A percentile compares a stretch with the other conserved stretches of the same genome.
phyloP scores from a whole-genome alignment of 2,888 invertebrate species.

The Hymenopus coronatus region DNA sequence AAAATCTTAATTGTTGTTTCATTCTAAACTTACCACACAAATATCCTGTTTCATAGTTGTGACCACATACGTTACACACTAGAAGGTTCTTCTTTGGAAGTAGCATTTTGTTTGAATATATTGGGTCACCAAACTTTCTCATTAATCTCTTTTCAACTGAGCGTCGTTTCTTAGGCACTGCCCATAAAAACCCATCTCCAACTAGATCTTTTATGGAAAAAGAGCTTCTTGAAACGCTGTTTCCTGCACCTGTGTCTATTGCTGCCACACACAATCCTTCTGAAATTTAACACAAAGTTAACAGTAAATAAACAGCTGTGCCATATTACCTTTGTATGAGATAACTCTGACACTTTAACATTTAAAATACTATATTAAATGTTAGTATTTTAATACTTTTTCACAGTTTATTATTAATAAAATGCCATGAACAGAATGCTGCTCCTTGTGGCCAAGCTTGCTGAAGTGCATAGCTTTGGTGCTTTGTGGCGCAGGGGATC shows the following conservation, averaged over 20 bases:
- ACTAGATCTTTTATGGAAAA: constrained; percentile 17
- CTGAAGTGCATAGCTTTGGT: too few relatives aligned
- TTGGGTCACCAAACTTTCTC: constrained; percentile 68
- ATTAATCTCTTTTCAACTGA: constrained; percentile 70
- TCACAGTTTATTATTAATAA: too few relatives aligned
- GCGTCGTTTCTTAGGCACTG: constrained; percentile 75
- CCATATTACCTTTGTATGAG: too few relatives aligned
- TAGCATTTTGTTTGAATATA: constrained; percentile 67
- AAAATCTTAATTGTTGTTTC: background rate
- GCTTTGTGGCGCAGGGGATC: too few relatives aligned
- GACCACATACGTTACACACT: constrained; percentile 79
- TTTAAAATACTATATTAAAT: too few relatives aligned
- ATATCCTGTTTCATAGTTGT: constrained; percentile 69
- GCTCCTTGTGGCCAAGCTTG: too few relatives aligned
- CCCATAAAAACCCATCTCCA: constrained; percentile 69
- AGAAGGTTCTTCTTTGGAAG: constrained; percentile 70
- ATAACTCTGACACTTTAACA: too few relatives aligned
- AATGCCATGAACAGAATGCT: too few relatives aligned
- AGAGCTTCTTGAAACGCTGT: background rate
- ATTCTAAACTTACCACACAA: constrained; percentile 5
- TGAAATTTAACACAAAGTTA: background rate
- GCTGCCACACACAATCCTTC: background rate
- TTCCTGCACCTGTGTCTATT: background rate
- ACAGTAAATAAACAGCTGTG: too few relatives aligned
- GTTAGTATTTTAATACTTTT: too few relatives aligned